A percentile compares a stretch with the other conserved stretches of the same genome.
Conservation (phyloP, 2,113 vertebrate genomes). For the Oncorhynchus keta region DNA sequence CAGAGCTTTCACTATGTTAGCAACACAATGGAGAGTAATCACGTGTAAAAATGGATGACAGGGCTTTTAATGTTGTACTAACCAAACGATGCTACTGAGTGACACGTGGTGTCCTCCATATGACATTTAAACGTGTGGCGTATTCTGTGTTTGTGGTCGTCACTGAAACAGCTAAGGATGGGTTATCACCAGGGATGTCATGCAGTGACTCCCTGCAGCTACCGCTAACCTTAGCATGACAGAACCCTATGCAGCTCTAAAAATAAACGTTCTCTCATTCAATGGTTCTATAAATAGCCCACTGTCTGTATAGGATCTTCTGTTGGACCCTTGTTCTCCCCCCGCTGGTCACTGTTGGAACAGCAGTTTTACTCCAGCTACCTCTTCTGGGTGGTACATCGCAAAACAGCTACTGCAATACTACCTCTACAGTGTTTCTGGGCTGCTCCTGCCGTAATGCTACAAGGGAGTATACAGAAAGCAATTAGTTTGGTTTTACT, state of each 20-base stretch:
- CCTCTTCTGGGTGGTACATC: slow-evolving; percentile 6
- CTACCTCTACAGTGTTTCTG: not conserved
- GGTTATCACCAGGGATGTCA: slow-evolving; percentile 43
- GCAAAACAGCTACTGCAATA: slow-evolving; percentile 4
- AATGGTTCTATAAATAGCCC: slow-evolving; percentile 52
- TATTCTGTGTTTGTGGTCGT: not conserved
- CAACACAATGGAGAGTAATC: not conserved
- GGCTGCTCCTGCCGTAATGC: not conserved
- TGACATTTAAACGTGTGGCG: not conserved
- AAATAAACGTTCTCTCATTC: slow-evolving; percentile 52
- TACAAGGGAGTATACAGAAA: too few relatives aligned
- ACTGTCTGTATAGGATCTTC: slow-evolving; percentile 22
- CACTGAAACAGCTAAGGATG: slow-evolving; percentile 19
- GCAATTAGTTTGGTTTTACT: slow-evolving; percentile 15
- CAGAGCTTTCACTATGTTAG: not conserved
- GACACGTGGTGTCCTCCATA: not conserved
- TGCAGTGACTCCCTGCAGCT: slow-evolving; percentile 32
- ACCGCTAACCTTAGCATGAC: slow-evolving; percentile 13
- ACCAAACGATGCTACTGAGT: not conserved
- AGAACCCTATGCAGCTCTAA: slow-evolving; percentile 41
- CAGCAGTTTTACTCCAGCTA: not conserved
- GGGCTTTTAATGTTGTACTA: not conserved
- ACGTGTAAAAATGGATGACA: not conserved
- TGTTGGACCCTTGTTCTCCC: slow-evolving; percentile 16
- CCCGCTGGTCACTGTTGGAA: slow-evolving; percentile 26